Percentiles rank a stretch among this genome's conserved stretches.
phyloP scores from a whole-genome alignment of 2,888 invertebrate species.

The Hydrotaea cyrtoneurina region DNA sequence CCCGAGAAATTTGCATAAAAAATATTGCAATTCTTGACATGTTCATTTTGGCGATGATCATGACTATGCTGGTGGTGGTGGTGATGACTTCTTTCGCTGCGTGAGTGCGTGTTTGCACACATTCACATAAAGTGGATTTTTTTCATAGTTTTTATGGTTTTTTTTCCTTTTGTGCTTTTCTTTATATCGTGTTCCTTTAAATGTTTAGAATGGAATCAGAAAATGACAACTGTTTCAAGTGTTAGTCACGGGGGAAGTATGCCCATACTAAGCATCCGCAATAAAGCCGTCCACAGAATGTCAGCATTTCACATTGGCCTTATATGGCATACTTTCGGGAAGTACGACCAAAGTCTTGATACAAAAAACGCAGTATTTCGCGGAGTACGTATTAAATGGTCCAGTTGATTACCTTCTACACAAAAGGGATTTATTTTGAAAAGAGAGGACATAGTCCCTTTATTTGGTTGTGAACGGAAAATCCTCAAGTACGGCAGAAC shows the following conservation, averaged over 20 bases:
- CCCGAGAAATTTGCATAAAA: conserved; percentile 32
- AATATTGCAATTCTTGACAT: conserved; percentile 37
- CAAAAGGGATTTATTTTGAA: too few relatives aligned
- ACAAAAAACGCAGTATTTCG: too few relatives aligned
- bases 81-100: conserved; percentile 23
- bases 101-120: neutral
- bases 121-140: neutral
- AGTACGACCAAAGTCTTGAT: too few relatives aligned
- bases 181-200: conserved; percentile 1
- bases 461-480: too few relatives aligned
- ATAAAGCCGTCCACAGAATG: too few relatives aligned
- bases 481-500: too few relatives aligned
- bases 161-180: neutral
- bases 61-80: neutral
- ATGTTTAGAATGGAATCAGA: neutral
- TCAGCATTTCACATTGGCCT: too few relatives aligned
- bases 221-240: conserved; percentile 20
- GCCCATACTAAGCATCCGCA: neutral
- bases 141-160: neutral
- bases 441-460: too few relatives aligned
- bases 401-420: too few relatives aligned
- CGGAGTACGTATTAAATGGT: too few relatives aligned
- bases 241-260: conserved; percentile 28
- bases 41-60: conserved; percentile 19
- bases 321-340: too few relatives aligned